phyloP scores from a whole-genome alignment of 2,113 vertebrate species.

The Rhinopithecus roxellana region DNA sequence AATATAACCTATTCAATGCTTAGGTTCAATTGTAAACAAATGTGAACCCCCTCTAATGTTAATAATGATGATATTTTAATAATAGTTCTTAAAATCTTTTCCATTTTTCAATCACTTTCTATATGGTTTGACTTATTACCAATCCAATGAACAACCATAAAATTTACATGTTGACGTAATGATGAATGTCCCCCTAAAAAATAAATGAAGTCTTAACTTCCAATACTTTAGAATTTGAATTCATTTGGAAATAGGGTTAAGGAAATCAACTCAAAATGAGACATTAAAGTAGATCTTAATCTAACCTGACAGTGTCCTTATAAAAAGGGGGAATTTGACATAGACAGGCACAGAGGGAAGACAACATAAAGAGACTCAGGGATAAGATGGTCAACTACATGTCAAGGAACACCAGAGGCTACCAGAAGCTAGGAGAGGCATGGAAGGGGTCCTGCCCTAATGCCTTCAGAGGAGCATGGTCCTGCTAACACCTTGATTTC shows the following conservation, averaged over 20 bases:
- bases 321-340: background rate
- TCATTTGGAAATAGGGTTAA: background rate
- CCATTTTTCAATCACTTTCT: background rate
- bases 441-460: no score
- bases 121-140: background rate
- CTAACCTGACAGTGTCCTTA: background rate
- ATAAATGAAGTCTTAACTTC: background rate
- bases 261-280: background rate
- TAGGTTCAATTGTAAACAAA: conserved; percentile 44
- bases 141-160: background rate
- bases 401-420: background rate
- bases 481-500: background rate
- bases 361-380: background rate
- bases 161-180: background rate
- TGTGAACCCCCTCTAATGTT: background rate
- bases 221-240: background rate
- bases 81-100: background rate
- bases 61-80: background rate
- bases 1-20: background rate
- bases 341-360: background rate
- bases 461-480: background rate
- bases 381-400: background rate
- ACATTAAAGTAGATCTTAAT: background rate
- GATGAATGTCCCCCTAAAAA: background rate
- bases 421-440: background rate